phyloP scores from a whole-genome alignment of 2,888 invertebrate species.

The Sipha maydis region DNA sequence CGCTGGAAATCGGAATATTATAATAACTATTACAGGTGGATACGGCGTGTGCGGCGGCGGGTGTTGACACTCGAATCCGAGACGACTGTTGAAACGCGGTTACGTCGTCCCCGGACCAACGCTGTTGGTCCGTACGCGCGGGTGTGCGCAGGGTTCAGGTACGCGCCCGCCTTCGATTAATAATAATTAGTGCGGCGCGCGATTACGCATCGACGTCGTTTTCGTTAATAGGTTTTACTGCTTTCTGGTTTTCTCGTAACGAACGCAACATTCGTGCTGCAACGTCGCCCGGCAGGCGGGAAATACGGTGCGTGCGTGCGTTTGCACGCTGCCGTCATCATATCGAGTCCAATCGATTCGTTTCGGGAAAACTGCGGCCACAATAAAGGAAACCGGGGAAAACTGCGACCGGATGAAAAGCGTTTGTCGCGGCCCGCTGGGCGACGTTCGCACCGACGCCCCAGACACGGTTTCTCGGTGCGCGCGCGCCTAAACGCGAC shows the following conservation, averaged over 20 bases:
- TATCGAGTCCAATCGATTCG: slow-evolving; percentile 37
- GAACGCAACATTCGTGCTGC: background rate
- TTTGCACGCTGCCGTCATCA: background rate
- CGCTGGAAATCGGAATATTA: background rate
- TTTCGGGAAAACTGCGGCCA: slow-evolving; percentile 20
- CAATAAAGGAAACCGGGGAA: slow-evolving; percentile 33
- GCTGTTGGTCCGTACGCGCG: too few species aligned
- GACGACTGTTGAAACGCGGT: background rate
- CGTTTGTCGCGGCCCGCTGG: background rate
- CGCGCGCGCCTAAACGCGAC: background rate
- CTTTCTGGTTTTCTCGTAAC: background rate
- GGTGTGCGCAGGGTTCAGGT: too few species aligned
- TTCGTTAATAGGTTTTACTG: background rate
- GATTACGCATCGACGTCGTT: background rate
- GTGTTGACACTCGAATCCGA: background rate
- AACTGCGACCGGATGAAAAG: slow-evolving; percentile 37
- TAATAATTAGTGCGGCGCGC: background rate
- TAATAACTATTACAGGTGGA: background rate
- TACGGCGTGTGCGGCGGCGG: background rate
- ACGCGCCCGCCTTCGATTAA: background rate
- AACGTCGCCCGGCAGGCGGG: background rate
- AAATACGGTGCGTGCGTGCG: background rate
- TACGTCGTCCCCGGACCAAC: too few species aligned
- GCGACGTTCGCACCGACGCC: background rate
- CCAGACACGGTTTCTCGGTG: background rate